A percentile compares a stretch with the other conserved stretches of the same genome.
Evolutionary conservation across 2,797 vertebrate genomes (phyloP).

Genomic region (Hapalemur alaotrensis): DNA sequence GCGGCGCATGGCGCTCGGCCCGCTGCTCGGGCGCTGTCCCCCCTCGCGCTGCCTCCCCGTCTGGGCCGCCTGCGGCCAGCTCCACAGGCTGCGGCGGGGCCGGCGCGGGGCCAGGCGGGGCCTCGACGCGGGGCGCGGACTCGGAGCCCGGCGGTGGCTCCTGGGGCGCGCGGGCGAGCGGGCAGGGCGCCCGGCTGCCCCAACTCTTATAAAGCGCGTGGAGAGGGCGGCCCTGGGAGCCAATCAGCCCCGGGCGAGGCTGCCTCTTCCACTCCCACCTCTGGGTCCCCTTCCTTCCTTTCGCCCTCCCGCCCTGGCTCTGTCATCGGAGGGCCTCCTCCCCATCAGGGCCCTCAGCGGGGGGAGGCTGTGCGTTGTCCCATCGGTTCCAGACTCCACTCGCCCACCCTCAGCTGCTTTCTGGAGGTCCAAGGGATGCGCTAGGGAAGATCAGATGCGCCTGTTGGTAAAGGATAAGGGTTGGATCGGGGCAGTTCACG

Average conservation of each 20-base stretch:
- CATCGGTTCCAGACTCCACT: background rate
- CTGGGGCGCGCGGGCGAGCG: conserved; percentile 23
- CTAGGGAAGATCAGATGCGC: too few species aligned
- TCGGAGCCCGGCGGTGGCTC: background rate
- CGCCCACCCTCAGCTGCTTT: background rate
- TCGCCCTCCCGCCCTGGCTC: conserved; percentile 34
- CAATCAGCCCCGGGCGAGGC: conserved; percentile 78
- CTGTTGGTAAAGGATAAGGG: background rate
- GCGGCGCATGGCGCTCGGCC: conserved; percentile 82
- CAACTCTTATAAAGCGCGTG: conserved; percentile 77
- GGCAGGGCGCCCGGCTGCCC: conserved; percentile 30
- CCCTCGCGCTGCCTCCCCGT: background rate
- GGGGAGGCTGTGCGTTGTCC: background rate
- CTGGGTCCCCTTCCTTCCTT: conserved; percentile 47
- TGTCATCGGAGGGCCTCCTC: background rate
- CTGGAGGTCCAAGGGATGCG: background rate
- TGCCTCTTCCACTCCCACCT: conserved; percentile 68
- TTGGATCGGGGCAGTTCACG: fast-evolving
- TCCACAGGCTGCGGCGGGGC: background rate
- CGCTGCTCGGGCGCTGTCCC: background rate
- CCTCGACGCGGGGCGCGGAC: conserved; percentile 19
- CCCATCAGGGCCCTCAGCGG: background rate
- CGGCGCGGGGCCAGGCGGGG: conserved; percentile 26
- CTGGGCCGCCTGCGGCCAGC: background rate
- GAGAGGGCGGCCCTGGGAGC: conserved; percentile 51